Conservation (phyloP, 2,113 vertebrate genomes). For the Oryzias javanicus region DNA sequence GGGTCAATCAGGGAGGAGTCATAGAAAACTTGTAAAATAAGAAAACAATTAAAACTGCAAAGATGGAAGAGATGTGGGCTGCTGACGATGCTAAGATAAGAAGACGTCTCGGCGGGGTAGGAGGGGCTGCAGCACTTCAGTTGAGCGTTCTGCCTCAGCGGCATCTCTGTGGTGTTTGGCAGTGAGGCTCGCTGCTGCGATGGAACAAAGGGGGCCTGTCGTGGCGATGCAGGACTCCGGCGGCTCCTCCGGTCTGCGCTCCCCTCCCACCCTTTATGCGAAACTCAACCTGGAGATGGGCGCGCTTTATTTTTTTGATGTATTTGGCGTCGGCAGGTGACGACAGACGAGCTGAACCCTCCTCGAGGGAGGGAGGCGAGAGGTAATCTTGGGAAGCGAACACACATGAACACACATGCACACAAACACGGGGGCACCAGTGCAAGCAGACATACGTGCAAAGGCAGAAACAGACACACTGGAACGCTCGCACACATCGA, state of each 20-base stretch:
- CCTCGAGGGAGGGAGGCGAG: constrained; percentile 49
- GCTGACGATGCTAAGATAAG: constrained; percentile 9
- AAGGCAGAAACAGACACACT: constrained; percentile 50
- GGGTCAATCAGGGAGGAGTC: constrained; percentile 14
- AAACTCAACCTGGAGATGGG: constrained; percentile 46
- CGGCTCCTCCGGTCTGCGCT: constrained; percentile 15
- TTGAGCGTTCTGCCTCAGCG: constrained; percentile 63
- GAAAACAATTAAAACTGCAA: constrained; percentile 12
- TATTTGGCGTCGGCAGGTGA: constrained; percentile 31
- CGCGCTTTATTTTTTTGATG: constrained; percentile 63
- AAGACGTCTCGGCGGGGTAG: constrained; percentile 27
- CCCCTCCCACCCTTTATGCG: constrained; percentile 32
- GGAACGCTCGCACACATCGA: constrained; percentile 18
- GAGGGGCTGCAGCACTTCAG: constrained; percentile 33
- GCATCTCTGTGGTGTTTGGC: constrained; percentile 67
- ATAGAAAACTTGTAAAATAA: constrained; percentile 31
- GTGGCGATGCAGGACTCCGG: constrained; percentile 28
- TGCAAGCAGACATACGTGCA: constrained; percentile 63
- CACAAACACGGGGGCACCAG: constrained; percentile 42
- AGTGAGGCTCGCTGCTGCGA: constrained; percentile 47
- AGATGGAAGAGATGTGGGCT: constrained; percentile 25
- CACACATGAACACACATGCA: constrained; percentile 39
- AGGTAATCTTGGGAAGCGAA: constrained; percentile 29
- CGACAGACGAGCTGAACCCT: constrained; percentile 58
- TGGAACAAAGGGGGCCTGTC: constrained; percentile 13